Conservation (phyloP, 1,140 invertebrate species). For the Matsumurasca onukii region DNA sequence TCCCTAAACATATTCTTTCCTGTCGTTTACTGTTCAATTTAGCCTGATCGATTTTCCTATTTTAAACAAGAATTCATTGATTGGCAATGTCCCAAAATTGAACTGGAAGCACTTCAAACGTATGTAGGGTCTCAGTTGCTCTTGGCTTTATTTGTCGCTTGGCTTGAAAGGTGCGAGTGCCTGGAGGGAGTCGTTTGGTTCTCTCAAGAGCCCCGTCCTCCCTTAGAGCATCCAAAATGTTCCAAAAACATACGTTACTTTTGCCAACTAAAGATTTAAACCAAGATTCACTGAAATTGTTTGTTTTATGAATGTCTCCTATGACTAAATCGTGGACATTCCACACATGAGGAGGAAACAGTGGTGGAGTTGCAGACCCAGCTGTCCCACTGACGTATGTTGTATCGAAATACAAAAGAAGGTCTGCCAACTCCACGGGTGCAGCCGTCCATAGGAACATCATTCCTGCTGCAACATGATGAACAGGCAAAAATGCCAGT, state of each 20-base stretch:
- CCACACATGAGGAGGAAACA: neutral
- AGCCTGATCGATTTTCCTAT: too few species aligned
- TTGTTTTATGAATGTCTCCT: neutral
- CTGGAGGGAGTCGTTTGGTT: too few species aligned
- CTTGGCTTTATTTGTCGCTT: too few species aligned
- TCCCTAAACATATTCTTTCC: too few species aligned
- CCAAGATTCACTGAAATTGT: neutral
- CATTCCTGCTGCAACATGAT: neutral
- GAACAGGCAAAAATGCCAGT: neutral
- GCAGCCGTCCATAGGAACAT: neutral
- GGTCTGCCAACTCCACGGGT: neutral
- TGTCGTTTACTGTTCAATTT: too few species aligned
- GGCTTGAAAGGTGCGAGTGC: too few species aligned
- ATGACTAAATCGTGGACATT: neutral
- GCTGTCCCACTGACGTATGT: neutral
- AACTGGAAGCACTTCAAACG: too few species aligned
- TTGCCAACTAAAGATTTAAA: constrained; percentile 3
- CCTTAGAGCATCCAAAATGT: neutral
- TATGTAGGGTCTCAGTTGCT: too few species aligned
- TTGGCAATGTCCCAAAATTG: too few species aligned
- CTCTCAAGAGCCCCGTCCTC: neutral
- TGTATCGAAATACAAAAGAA: too few species aligned
- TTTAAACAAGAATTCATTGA: too few species aligned
- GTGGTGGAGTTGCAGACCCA: neutral
- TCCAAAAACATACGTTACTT: constrained; percentile 2